Conservation (phyloP, 1,140 invertebrate genomes). For the Tetramorium parvispinum region DNA sequence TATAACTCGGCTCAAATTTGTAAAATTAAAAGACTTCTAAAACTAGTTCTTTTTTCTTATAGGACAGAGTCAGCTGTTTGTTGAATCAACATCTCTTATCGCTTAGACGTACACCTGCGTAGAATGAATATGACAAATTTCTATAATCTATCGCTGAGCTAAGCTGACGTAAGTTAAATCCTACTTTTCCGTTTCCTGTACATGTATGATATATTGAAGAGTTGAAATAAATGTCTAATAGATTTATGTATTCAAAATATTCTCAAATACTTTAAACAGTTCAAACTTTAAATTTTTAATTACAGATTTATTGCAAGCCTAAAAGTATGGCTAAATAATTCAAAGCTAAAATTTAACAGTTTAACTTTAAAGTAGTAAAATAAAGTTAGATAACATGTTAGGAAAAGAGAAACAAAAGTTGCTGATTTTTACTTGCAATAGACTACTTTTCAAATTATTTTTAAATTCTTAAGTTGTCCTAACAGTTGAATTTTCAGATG, state of each 20-base stretch:
- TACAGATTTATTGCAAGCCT: not conserved
- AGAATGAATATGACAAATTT: conserved; percentile 22
- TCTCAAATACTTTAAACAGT: not conserved
- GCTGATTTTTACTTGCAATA: not conserved
- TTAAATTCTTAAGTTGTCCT: not conserved
- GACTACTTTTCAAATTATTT: not conserved
- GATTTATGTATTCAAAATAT: not conserved
- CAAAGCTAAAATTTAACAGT: not conserved
- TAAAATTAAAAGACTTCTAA: conserved; percentile 23
- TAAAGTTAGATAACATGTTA: not conserved
- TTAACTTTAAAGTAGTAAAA: not conserved
- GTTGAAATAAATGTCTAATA: not conserved
- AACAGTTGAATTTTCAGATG: not conserved
- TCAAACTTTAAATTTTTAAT: not conserved
- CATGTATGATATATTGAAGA: not conserved
- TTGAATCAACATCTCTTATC: conserved; percentile 20
- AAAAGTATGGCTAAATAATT: not conserved
- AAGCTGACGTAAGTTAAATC: not conserved
- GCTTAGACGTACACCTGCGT: not conserved
- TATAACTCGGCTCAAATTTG: not conserved
- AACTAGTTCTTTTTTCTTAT: not conserved
- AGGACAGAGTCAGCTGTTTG: not conserved
- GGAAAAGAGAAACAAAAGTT: not conserved
- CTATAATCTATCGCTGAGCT: not conserved
- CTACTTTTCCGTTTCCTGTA: not conserved